Percentiles rank a stretch among this genome's conserved stretches.
These are phyloP conservation scores for Orientallactaga sibirica DNA, from an alignment of 2,797 vertebrate genomes.

Conservation along the genomic window DNA sequence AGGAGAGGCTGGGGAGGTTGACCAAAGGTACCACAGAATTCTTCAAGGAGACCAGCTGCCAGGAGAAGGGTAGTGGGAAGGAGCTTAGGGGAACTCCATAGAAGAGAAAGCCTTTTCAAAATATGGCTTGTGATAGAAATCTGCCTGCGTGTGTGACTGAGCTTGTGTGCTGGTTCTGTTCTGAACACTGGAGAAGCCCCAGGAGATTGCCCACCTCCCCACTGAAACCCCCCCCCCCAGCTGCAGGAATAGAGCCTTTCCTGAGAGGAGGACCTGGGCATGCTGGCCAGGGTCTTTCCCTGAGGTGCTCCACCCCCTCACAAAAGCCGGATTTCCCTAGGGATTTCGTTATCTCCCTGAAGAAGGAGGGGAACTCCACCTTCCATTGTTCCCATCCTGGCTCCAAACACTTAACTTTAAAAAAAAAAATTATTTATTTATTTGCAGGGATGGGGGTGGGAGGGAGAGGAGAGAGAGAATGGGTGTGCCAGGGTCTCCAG, in stretches of 20 bases:
- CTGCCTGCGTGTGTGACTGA: slow-evolving; percentile 50
- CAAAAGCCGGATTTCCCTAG: slow-evolving; percentile 16
- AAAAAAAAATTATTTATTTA: too few relatives aligned
- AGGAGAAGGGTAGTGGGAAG: background rate
- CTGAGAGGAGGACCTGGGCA: slow-evolving; percentile 12
- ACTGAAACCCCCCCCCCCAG: background rate
- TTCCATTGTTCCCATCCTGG: background rate
- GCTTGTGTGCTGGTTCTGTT: background rate
- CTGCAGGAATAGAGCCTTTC: background rate
- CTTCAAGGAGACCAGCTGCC: background rate
- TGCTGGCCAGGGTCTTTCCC: background rate
- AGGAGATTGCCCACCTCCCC: background rate
- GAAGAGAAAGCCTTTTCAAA: slow-evolving; percentile 71
- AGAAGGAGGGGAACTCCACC: background rate
- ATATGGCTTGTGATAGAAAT: slow-evolving; percentile 1
- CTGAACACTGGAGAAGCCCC: background rate
- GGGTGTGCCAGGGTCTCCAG: too few relatives aligned
- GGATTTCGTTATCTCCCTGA: slow-evolving; percentile 39
- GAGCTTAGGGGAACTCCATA: background rate
- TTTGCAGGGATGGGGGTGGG: too few relatives aligned
- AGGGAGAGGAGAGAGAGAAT: too few relatives aligned
- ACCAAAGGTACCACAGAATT: slow-evolving; percentile 3
- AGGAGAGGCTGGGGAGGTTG: background rate
- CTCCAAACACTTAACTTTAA: background rate
- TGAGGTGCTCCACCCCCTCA: background rate